These are phyloP conservation scores for Bombylius discolor DNA, from an alignment of 2,888 invertebrate species.

Conservation along the genomic window DNA sequence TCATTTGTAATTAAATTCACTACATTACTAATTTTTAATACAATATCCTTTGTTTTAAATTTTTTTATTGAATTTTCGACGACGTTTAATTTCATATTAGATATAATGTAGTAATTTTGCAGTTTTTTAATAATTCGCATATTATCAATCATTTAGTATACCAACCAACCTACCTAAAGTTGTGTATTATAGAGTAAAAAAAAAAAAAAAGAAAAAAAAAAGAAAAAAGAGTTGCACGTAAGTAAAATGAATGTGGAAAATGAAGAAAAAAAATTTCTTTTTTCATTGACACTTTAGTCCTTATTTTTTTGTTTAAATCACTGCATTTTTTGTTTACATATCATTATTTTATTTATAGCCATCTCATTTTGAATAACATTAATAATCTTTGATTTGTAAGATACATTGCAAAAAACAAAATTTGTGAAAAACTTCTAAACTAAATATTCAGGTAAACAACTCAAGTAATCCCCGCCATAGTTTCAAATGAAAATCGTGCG, in stretches of 20 bases:
- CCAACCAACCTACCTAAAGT: not conserved
- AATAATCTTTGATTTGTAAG: not conserved
- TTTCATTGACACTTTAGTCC: not conserved
- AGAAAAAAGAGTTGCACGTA: too few relatives aligned
- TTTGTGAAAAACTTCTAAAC: conserved; percentile 13
- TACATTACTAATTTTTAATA: conserved; percentile 4
- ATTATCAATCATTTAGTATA: not conserved
- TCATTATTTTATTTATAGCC: not conserved
- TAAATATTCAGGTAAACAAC: conserved; percentile 20
- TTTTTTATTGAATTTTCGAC: not conserved
- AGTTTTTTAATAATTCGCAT: not conserved
- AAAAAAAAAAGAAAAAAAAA: not conserved
- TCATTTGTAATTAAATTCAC: conserved; percentile 3
- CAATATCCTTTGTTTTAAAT: conserved; percentile 2
- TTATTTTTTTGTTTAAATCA: not conserved
- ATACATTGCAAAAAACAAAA: not conserved
- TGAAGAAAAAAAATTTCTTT: too few relatives aligned
- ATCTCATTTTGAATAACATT: not conserved
- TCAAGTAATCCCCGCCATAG: conserved; percentile 23
- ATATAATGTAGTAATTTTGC: not conserved
- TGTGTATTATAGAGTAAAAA: not conserved
- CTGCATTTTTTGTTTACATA: not conserved
- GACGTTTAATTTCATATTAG: not conserved
- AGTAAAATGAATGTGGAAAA: not conserved
- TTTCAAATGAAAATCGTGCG: conserved; percentile 8